Base-by-base conservation (phyloP, 2,888 invertebrate genomes). In the Neuroscelio doddi region DNA sequence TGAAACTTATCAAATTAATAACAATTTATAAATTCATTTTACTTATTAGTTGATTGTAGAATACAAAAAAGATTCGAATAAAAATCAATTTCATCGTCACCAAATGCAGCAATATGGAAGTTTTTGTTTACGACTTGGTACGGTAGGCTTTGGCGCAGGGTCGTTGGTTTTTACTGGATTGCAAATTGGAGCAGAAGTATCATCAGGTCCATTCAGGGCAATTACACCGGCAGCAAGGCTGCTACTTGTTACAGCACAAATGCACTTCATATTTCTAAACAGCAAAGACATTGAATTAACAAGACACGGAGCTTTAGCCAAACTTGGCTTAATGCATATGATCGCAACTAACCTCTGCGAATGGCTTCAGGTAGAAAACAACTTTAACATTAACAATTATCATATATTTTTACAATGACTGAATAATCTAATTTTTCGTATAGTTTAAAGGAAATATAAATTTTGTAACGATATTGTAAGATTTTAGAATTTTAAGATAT, bases 261-360 rank as follows among this genome's bases (percentile, higher is more conserved):
- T 97, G 87, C 96, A 97, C 84, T 96, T 97, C 84, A 94, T 97
- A 74, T 97, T 97, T 82, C 88, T 96, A 32, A 96, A 95, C 78
- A 93, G 94, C 70, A 94, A 94, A 85, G 88, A 89, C 80, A 85
- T 91, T 75, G 88, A 89, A 67, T 87, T 91, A 73, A 89, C 90
- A 14, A 86, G 87, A 39, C 90, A 90, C 77, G 90, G 90, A 78
- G 88, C 91, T 39, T 87, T 94, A 46, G 93, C 95, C 14, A 88
- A 95, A 71, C 94, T 97, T 73, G 97, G 97, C 4, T 88, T 96
- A 34, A 96, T 97, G 96, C 97, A 97, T 81, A 91, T 95, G 91
- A 90, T 97, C 46, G 96, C 95, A 0, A 94, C 95, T 12, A 97
- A 97, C 85, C 85, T 97, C 10, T 96, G 96, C 85, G 95, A 96